Percentiles rank a stretch among this genome's conserved stretches.
phyloP scores from a whole-genome alignment of 2,113 vertebrate species.

The Odocoileus virginianus region DNA sequence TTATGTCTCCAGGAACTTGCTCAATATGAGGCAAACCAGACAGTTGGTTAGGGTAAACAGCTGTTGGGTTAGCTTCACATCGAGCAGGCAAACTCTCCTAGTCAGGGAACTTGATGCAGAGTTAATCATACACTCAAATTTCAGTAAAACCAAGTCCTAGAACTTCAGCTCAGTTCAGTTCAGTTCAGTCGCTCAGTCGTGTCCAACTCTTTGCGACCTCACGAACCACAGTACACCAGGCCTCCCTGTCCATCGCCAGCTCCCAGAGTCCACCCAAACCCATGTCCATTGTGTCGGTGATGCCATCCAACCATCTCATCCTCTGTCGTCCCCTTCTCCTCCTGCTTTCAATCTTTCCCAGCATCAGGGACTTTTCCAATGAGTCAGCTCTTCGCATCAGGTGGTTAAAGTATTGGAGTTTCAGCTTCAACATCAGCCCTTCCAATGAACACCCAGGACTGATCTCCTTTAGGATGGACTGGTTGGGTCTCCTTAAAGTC shows the following conservation, averaged over 20 bases:
- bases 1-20: background rate
- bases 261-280: background rate
- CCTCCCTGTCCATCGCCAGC: background rate
- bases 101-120: background rate
- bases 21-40: background rate
- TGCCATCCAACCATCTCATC: background rate
- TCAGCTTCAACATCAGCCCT: background rate
- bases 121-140: background rate
- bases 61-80: background rate
- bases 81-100: background rate
- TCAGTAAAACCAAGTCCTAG: background rate
- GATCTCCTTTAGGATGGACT: background rate
- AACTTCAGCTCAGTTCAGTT: background rate
- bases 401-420: background rate
- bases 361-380: background rate
- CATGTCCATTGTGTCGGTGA: background rate
- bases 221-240: fast-evolving
- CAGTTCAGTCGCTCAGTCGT: fast-evolving
- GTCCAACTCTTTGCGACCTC: background rate
- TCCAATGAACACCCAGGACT: too few species aligned
- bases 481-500: background rate
- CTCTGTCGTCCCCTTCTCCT: background rate
- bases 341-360: background rate
- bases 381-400: background rate
- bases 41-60: background rate